phyloP scores from a whole-genome alignment of 2,888 invertebrate genomes.

The Athalia cordata region DNA sequence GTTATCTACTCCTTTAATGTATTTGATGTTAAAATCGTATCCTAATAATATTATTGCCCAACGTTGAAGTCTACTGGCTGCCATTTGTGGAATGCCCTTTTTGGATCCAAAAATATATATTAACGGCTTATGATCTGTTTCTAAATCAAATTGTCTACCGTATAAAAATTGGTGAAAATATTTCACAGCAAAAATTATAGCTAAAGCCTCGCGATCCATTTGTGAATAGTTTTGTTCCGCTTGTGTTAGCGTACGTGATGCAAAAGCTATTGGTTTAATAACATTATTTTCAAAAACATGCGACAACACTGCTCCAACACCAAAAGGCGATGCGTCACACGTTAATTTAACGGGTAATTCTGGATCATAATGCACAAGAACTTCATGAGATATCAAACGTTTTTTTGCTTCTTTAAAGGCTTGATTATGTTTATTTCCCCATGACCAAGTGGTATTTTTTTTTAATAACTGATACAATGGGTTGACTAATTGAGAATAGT shows the following conservation, averaged over 20 bases:
- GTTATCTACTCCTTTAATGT: conserved; percentile 44
- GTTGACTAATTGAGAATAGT: conserved; percentile 37
- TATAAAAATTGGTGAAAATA: conserved; percentile 6
- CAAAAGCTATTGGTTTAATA: conserved; percentile 6
- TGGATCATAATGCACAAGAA: conserved; percentile 49
- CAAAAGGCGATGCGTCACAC: conserved; percentile 51
- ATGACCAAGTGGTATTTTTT: background rate
- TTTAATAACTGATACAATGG: conserved; percentile 39
- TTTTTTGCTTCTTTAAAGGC: background rate
- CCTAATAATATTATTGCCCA: background rate
- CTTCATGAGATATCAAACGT: conserved; percentile 30
- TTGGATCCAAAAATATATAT: conserved; percentile 4
- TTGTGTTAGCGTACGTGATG: background rate
- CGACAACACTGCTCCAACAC: conserved; percentile 43
- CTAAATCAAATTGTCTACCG: background rate
- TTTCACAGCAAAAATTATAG: background rate
- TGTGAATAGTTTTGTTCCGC: background rate
- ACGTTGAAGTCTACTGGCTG: background rate
- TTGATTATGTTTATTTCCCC: background rate
- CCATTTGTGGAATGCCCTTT: conserved; percentile 14
- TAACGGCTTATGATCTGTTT: conserved; percentile 12
- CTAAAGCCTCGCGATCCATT: conserved; percentile 1
- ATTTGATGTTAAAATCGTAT: background rate
- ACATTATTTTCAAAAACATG: conserved; percentile 39
- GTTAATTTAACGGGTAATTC: conserved; percentile 48